These are phyloP conservation scores for Drosophila anceps DNA, from an alignment of 2,888 invertebrate genomes.

Conservation along the genomic window DNA sequence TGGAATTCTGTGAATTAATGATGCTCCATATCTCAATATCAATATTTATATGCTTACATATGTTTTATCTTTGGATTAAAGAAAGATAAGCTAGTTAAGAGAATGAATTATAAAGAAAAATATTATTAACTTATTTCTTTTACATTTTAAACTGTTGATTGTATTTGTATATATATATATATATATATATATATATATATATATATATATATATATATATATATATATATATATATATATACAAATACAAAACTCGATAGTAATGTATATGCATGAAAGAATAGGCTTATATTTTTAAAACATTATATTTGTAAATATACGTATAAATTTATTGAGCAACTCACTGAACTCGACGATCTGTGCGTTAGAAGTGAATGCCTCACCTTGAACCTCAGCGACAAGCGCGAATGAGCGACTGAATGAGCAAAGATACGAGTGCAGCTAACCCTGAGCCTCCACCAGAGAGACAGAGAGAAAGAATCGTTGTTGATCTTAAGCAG, in stretches of 20 bases:
- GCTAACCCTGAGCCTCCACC: conserved; percentile 56
- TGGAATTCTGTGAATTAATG: background rate
- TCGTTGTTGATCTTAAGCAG: conserved; percentile 35
- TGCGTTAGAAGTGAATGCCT: conserved; percentile 70
- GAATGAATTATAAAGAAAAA: background rate
- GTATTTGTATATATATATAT: background rate
- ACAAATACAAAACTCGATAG: too few species aligned
- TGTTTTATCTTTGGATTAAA: background rate
- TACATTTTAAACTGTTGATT: background rate
- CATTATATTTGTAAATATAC: background rate
- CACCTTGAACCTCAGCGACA: conserved; percentile 67
- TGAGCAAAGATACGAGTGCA: conserved; percentile 17
- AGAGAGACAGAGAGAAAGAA: conserved; percentile 4
- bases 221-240: background rate
- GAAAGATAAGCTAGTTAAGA: background rate
- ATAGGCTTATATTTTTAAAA: background rate
- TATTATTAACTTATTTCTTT: background rate
- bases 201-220: background rate
- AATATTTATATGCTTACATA: background rate
- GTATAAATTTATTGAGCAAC: conserved; percentile 32
- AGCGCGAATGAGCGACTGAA: conserved; percentile 22
- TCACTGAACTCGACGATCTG: conserved; percentile 34
- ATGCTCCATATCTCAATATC: background rate
- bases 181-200: background rate
- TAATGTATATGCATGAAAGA: too few species aligned